Evolutionary conservation across 2,113 vertebrate species (phyloP).

Genomic region (Bombycilla garrulus): DNA sequence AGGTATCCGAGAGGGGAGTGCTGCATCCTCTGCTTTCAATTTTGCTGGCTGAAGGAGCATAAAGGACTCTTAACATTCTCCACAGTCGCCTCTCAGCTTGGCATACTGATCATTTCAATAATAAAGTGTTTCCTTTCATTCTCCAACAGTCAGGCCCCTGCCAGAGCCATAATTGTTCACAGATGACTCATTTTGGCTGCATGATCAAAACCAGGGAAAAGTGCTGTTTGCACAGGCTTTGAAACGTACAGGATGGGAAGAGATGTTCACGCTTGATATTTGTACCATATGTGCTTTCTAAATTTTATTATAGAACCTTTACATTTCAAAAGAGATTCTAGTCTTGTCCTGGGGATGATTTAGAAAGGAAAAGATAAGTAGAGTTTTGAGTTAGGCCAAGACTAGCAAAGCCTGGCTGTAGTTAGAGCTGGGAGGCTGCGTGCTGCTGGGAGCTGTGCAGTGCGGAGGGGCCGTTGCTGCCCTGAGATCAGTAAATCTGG

Average conservation of each 20-base stretch:
- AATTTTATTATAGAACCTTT: conserved; percentile 48
- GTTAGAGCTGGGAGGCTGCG: not conserved
- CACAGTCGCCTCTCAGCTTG: conserved; percentile 37
- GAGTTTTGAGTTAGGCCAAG: not conserved
- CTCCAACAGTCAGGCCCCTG: conserved; percentile 51
- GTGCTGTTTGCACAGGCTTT: conserved; percentile 58
- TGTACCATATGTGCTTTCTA: conserved; percentile 61
- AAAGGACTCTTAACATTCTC: conserved; percentile 43
- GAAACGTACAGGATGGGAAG: conserved; percentile 51
- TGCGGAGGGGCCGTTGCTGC: not conserved
- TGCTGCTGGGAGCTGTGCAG: not conserved
- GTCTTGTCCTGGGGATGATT: conserved; percentile 42
- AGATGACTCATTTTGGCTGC: conserved; percentile 71
- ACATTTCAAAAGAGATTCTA: conserved; percentile 53
- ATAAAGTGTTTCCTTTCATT: conserved; percentile 72
- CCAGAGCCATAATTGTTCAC: conserved; percentile 71
- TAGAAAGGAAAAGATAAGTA: not conserved
- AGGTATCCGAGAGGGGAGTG: not conserved
- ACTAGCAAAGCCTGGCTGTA: not conserved
- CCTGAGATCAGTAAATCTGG: not conserved
- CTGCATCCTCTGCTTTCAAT: not conserved
- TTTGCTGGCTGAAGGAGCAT: conserved; percentile 38
- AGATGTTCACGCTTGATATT: conserved; percentile 60
- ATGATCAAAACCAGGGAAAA: conserved; percentile 60
- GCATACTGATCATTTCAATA: conserved; percentile 50